These are phyloP conservation scores for Apis cerana DNA, from an alignment of 1,140 invertebrate species.

Conservation along the genomic window DNA sequence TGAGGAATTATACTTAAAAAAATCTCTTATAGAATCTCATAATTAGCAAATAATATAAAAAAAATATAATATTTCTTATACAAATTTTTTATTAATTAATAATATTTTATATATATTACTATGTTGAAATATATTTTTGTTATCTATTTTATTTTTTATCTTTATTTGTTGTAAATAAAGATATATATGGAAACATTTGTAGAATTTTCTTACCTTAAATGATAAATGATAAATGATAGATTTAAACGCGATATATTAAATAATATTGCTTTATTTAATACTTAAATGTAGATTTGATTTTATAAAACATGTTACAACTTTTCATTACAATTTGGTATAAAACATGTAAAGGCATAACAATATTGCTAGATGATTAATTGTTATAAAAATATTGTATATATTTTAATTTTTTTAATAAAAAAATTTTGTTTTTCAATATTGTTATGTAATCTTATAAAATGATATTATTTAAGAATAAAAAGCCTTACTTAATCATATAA, in stretches of 20 bases:
- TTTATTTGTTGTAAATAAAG: slow-evolving; percentile 37
- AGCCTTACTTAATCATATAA: slow-evolving; percentile 20
- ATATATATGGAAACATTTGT: not conserved
- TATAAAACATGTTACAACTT: not conserved
- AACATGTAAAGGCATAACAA: slow-evolving; percentile 31
- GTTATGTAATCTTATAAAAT: slow-evolving; percentile 27
- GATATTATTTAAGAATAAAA: slow-evolving; percentile 22
- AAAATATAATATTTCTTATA: not conserved
- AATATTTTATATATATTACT: slow-evolving; percentile 27
- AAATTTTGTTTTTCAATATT: slow-evolving; percentile 32
- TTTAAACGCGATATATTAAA: not conserved
- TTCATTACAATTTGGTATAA: slow-evolving; percentile 31
- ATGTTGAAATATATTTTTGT: slow-evolving; percentile 35
- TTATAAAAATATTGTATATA: slow-evolving; percentile 49
- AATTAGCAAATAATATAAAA: not conserved
- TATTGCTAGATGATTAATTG: slow-evolving; percentile 39
- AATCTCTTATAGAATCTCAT: slow-evolving; percentile 18
- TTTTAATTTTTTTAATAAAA: slow-evolving; percentile 3
- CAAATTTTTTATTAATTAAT: slow-evolving; percentile 2
- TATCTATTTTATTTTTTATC: slow-evolving; percentile 22
- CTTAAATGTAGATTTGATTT: not conserved
- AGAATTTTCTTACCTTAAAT: not conserved
- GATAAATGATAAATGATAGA: no score
- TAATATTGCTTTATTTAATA: slow-evolving; percentile 42
- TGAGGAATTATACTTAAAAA: not conserved